Conservation (phyloP, 1,140 invertebrate genomes). For the Drosophila malerkotliana region DNA sequence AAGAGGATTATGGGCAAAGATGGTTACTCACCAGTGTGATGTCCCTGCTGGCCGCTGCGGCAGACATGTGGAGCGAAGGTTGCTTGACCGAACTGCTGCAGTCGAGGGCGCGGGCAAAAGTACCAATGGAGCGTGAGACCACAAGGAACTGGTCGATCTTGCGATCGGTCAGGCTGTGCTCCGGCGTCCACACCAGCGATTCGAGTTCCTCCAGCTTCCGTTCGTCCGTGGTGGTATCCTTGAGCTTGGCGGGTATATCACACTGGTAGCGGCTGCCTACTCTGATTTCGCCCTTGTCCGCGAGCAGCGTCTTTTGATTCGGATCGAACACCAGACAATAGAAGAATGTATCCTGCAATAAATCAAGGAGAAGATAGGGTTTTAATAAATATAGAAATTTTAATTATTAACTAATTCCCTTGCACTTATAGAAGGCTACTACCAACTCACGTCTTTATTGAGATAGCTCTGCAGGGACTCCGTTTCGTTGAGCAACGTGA, state of each 20-base stretch:
- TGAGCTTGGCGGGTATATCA: conserved; percentile 90
- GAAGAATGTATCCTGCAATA: conserved; percentile 97
- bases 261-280: conserved; percentile 98
- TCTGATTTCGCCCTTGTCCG: conserved; percentile 97
- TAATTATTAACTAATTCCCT: neutral
- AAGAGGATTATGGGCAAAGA: neutral
- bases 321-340: conserved; percentile 99
- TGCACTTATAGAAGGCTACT: neutral
- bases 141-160: conserved; percentile 99
- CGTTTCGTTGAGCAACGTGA: conserved; percentile 99
- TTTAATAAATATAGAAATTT: neutral
- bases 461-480: conserved; percentile 98
- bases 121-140: conserved; percentile 98
- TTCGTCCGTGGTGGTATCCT: conserved; percentile 91
- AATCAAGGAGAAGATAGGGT: conserved; percentile 55
- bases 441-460: conserved; percentile 94
- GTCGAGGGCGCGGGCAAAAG: conserved; percentile 98
- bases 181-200: conserved; percentile 96
- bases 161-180: conserved; percentile 94
- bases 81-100: conserved; percentile 99
- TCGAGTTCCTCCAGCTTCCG: conserved; percentile 93
- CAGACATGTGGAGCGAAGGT: conserved; percentile 99
- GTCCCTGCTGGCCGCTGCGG: conserved; percentile 98
- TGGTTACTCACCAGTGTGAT: conserved; percentile 92
- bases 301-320: conserved; percentile 98